Evolutionary conservation across 1,140 invertebrate species (phyloP).

Genomic region (Drosophila arizonae): DNA sequence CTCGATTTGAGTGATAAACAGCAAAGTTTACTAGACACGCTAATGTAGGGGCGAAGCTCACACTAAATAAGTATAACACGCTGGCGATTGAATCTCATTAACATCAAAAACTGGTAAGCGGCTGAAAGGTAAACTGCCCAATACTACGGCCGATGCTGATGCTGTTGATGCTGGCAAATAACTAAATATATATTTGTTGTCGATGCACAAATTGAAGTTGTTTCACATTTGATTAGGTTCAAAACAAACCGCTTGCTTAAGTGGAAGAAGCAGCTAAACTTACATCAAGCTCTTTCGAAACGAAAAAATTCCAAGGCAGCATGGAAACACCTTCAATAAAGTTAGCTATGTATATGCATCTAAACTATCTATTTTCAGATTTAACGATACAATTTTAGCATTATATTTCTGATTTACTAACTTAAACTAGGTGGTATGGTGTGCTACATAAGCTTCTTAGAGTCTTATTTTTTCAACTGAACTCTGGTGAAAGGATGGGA

Average conservation of each 20-base stretch:
- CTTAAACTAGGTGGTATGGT: conserved; percentile 12
- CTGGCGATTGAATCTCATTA: conserved; percentile 46
- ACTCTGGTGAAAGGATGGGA: conserved; percentile 82
- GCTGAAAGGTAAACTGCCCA: conserved; percentile 12
- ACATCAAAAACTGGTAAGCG: conserved; percentile 39
- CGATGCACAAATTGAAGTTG: neutral
- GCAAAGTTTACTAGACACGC: conserved; percentile 30
- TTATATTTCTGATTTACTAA: conserved; percentile 20
- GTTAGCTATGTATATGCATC: no score
- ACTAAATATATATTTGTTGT: neutral
- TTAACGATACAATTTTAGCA: neutral
- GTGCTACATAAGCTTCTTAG: neutral
- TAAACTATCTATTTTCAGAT: no score
- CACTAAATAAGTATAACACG: conserved; percentile 5
- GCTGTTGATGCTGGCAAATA: conserved; percentile 12
- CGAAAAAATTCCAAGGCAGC: neutral
- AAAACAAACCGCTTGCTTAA: neutral
- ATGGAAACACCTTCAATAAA: no score
- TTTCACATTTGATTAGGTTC: neutral
- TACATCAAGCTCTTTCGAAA: no score
- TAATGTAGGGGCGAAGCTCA: conserved; percentile 7
- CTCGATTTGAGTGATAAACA: conserved; percentile 18
- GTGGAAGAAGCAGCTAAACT: no score
- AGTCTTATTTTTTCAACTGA: conserved; percentile 60
- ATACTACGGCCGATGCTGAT: neutral